Evolutionary conservation across 2,113 vertebrate genomes (phyloP).

Genomic region (Cheilinus undulatus): DNA sequence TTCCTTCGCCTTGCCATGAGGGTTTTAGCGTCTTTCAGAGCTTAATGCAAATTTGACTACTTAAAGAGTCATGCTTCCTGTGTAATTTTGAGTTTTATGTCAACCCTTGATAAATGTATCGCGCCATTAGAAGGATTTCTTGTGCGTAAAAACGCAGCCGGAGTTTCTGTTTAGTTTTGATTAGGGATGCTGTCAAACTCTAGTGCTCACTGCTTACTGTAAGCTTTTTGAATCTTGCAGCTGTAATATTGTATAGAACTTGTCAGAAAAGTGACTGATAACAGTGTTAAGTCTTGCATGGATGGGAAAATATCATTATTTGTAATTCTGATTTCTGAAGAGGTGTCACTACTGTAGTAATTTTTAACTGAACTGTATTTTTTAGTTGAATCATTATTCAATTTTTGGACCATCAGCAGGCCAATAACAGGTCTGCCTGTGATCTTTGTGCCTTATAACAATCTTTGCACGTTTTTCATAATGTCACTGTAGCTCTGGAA

Average conservation of each 20-base stretch:
- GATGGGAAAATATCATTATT: background rate
- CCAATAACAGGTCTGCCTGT: background rate
- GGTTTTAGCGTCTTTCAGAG: background rate
- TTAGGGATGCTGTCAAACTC: background rate
- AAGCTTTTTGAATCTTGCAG: background rate
- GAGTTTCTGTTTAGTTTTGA: slow-evolving; percentile 15
- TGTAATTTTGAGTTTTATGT: background rate
- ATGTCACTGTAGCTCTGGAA: background rate
- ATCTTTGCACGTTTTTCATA: background rate
- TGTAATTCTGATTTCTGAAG: background rate
- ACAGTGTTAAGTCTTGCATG: background rate
- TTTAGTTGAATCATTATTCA: background rate
- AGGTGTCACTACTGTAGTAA: background rate
- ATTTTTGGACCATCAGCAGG: no score
- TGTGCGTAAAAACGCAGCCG: slow-evolving; percentile 52
- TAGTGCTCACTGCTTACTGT: background rate
- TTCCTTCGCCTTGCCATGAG: background rate
- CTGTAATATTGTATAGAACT: background rate
- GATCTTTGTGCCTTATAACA: background rate
- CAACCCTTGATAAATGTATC: background rate
- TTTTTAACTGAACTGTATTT: background rate
- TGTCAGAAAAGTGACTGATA: background rate
- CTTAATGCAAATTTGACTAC: background rate
- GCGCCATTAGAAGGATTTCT: background rate
- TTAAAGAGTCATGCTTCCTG: background rate